Evolutionary conservation across 2,888 invertebrate genomes (phyloP).

Genomic region (Drosophila aldrichi): DNA sequence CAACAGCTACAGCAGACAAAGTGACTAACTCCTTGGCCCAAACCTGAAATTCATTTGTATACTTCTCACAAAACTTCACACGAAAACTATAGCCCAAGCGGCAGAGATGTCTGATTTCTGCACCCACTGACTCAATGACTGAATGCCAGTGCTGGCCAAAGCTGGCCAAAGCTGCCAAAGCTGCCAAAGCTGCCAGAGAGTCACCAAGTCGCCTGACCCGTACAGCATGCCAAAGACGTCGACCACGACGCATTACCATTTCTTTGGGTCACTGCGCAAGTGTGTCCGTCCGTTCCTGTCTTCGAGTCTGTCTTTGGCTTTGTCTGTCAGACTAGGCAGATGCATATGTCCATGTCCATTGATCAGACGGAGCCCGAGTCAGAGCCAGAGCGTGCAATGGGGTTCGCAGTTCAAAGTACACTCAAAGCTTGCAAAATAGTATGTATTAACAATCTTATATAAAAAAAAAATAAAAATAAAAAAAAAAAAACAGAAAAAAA

Average conservation of each 20-base stretch:
- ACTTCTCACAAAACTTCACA: slow-evolving; percentile 81
- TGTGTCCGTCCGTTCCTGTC: slow-evolving; percentile 11
- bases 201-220: slow-evolving; percentile 48
- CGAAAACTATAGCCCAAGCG: slow-evolving; percentile 48
- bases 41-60: slow-evolving; percentile 78
- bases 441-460: slow-evolving; percentile 84
- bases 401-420: slow-evolving; percentile 82
- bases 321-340: slow-evolving; percentile 64
- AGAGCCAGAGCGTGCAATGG: slow-evolving; percentile 54
- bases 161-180: slow-evolving; percentile 24
- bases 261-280: slow-evolving; percentile 81
- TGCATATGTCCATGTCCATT: slow-evolving; percentile 72
- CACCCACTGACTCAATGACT: slow-evolving; percentile 82
- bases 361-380: slow-evolving; percentile 50
- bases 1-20: slow-evolving; percentile 25
- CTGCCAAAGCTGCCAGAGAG: slow-evolving; percentile 29
- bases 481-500: slow-evolving; percentile 37
- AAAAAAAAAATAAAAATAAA: slow-evolving; percentile 55
- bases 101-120: slow-evolving; percentile 49
- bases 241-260: slow-evolving; percentile 76
- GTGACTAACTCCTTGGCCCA: slow-evolving; percentile 75
- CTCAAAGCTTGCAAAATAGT: slow-evolving; percentile 78
- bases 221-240: slow-evolving; percentile 31
- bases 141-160: slow-evolving; percentile 54
- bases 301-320: slow-evolving; percentile 10